Evolutionary conservation across 1,140 invertebrate genomes (phyloP), one percentile per base, ranked within the genome.

Genomic region (Lepidurus packardi): DNA sequence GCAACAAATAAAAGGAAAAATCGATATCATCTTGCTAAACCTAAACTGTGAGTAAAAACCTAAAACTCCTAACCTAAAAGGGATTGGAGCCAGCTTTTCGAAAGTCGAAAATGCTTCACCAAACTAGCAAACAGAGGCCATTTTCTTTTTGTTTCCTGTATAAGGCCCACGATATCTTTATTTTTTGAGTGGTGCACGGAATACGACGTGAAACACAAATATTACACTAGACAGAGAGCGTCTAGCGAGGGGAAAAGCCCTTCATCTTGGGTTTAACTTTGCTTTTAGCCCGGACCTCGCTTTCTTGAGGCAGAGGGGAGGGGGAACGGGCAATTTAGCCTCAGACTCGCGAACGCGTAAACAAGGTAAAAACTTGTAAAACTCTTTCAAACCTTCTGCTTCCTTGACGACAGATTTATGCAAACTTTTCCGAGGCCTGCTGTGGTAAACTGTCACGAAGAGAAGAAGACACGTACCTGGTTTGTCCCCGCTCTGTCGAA

Each of bases 311-410:
- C 8, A 65, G 16, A 4, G 0, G 53, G 53, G 8, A 65, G 53
- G 53, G 53, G 13, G 53, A 7, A 65, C 6, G 45, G 45, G 16
- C 45, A 47, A 47, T 47, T 47, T 47, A 47, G 1, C 45, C 45
- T 6, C 6, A 3, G 53, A 65, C 53, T 65, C 6, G n/a, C n/a
- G 53, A 65, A 16, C 53, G 16, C 53, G 53, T 65, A 65, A 65
- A 65, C 53, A 65, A 65, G 53, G 53, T 13, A 65, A 34, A 65
- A 65, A 65, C 53, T 65, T 65, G 53, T 65, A 65, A 65, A 65
- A 13, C 21, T 13, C 53, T 65, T 65, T 65, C 53, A 65, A 65
- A 13, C 21, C 21, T 65, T 21, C 21, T 13, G 6, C 53, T 65
- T 21, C 53, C 53, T 16, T 16, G 53, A n/a, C 8, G 53, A 65